Evolutionary conservation across 2,113 vertebrate genomes (phyloP), one percentile per base, ranked within the genome.

Genomic region (Phalacrocorax carbo): DNA sequence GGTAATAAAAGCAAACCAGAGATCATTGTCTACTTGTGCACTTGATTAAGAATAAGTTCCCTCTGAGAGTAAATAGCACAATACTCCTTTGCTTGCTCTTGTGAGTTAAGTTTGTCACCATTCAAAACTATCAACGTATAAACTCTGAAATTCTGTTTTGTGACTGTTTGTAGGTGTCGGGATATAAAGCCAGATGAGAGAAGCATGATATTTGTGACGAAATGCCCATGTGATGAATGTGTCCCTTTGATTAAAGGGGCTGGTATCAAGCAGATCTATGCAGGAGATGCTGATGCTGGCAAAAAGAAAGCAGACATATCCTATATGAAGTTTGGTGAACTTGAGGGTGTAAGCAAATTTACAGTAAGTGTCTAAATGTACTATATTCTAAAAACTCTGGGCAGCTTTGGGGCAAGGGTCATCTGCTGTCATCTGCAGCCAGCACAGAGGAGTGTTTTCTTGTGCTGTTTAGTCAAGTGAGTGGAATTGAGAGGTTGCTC

Each of bases 221-320:
- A 99, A 77, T 99, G 99, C 89, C 99, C 99, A 0, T 99, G 99
- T 94, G 99, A 99, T 40, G 99, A 99, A 96, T 99, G 99, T 70
- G 97, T 99, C 27, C 99, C 99, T 93, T 98, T 99, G 97, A 99
- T 99, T 91, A 97, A 98, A 96, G 99, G 98, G 29, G 98, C 99
- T 25, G 99, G 99, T 48, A 98, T 99, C 97, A 99, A 99, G 57
- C 98, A 99, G 92, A 98, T 99, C 94, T 99, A 99, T 97, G 98
- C 99, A 62, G 98, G 98, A 11, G 99, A 99, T 95, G 97, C 98
- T 94, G 99, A 99, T 98, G 98, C 98, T 81, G 99, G 98, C 83
- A 99, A 98, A 97, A 98, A 99, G 96, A 99, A 99, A 95, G 98
- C 98, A 42, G 99, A 99, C 89, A 99, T 99, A 95, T 99, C 99